Conservation (phyloP, 2,888 invertebrate genomes). For the Pinctada fucata region DNA sequence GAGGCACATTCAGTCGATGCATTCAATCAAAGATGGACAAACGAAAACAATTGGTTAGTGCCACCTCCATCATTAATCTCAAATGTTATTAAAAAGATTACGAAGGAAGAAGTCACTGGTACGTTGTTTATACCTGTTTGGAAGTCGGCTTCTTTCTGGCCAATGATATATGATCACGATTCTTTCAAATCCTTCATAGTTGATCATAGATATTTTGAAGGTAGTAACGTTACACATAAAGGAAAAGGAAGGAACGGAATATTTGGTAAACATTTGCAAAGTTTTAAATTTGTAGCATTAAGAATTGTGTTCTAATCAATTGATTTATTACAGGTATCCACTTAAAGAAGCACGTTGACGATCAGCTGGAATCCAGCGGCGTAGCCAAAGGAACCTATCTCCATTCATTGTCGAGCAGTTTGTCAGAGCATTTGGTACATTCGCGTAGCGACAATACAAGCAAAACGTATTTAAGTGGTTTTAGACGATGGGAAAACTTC, state of each 20-base stretch:
- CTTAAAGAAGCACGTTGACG: too few relatives aligned
- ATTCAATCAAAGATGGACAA: too few relatives aligned
- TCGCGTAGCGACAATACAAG: too few relatives aligned
- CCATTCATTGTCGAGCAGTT: too few relatives aligned
- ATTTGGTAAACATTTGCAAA: not conserved
- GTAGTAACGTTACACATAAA: constrained; percentile 2
- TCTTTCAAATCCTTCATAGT: not conserved
- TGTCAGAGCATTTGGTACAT: too few relatives aligned
- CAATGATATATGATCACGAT: not conserved
- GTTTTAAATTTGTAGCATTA: not conserved
- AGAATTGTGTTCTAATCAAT: too few relatives aligned
- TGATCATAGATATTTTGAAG: not conserved
- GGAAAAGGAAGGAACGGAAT: not conserved
- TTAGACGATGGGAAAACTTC: too few relatives aligned
- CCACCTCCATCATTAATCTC: not conserved
- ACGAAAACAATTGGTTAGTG: too few relatives aligned
- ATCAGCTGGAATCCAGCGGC: too few relatives aligned
- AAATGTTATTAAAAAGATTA: not conserved
- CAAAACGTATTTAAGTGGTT: too few relatives aligned
- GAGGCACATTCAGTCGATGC: not conserved
- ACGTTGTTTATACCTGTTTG: constrained; percentile 8
- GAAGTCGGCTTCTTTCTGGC: constrained; percentile 1
- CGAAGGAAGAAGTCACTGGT: not conserved
- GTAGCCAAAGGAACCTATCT: too few relatives aligned
- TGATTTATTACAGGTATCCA: too few relatives aligned